Evolutionary conservation across 2,113 vertebrate species (phyloP), one percentile per base, ranked within the genome.

Genomic region (Gallinago undulata): DNA sequence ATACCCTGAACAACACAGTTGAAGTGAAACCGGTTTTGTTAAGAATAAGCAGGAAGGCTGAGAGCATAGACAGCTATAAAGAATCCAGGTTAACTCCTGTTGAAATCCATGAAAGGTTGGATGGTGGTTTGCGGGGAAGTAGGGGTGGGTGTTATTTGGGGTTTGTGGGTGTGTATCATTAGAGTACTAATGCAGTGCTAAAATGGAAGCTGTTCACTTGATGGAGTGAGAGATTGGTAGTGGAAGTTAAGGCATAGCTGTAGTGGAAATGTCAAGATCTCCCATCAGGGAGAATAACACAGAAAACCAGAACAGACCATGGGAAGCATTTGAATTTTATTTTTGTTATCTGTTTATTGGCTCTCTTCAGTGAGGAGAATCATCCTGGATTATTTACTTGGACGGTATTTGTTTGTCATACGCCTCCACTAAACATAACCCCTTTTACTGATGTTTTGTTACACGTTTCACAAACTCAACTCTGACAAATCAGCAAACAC

Each of bases 141-240:
- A 9, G 0, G 0, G 12, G 9, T 35, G 9, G 39, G 7, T 0
- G 3, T 24, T 70, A 41, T 11, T 84, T 90, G 9, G 1, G 1
- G 8, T 72, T 79, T 62, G 23, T 35, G 18, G 23, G 19, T 70
- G 9, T 0, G 0, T 39, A 17, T 78, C 31, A n/a, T 33, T 82
- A 9, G 59, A 84, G 39, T 79, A 76, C 9, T 18, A n/a, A 2
- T 30, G 10, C 28, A 56, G 31, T 27, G 48, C 41, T 91, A 13
- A 67, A 94, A 35, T 19, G n/a, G 60, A 74, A 77, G 16, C 30
- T 70, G 19, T 14, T 75, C 28, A 5, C 19, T 57, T 87, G 31
- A 6, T 47, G 43, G 35, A 66, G n/a, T 0, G 4, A 77, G 41
- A 89, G 56, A 5, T 18, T 47, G 22, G 18, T 41, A n/a, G 15